These are phyloP conservation scores for Benthochromis sp. DNA, from an alignment of 2,113 vertebrate genomes.

Conservation along the genomic window DNA sequence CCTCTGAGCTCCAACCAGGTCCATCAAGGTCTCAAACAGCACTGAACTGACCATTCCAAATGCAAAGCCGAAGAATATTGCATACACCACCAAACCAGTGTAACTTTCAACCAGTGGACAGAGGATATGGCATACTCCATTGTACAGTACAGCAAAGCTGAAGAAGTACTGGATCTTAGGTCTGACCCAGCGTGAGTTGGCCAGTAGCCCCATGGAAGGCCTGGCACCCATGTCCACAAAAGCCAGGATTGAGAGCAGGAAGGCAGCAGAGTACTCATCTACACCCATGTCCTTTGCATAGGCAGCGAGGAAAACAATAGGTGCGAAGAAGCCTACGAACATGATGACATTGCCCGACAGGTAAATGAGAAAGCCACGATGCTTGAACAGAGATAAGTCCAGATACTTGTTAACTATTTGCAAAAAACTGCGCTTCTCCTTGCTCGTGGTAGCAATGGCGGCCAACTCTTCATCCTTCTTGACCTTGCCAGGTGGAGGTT, in stretches of 20 bases:
- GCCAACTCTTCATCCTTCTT: conserved; percentile 71
- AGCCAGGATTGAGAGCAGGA: conserved; percentile 89
- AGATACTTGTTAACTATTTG: conserved; percentile 82
- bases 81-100: conserved; percentile 82
- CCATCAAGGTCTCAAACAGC: conserved; percentile 94
- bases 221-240: conserved; percentile 96
- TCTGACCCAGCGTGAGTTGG: conserved; percentile 83
- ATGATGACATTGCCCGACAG: conserved; percentile 93
- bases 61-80: conserved; percentile 91
- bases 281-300: conserved; percentile 91
- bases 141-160: conserved; percentile 88
- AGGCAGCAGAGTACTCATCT: conserved; percentile 89
- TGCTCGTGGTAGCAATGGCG: conserved; percentile 32
- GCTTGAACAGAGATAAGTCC: conserved; percentile 91
- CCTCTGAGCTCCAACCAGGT: conserved; percentile 85
- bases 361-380: conserved; percentile 95
- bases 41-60: conserved; percentile 96
- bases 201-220: conserved; percentile 85
- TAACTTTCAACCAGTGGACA: conserved; percentile 83
- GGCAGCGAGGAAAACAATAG: conserved; percentile 89
- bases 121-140: conserved; percentile 85
- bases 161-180: conserved; percentile 97
- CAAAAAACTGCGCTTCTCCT: conserved; percentile 61
- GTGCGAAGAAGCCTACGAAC: conserved; percentile 95
- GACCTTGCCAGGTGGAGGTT: conserved; percentile 16